Conservation (phyloP, 2,113 vertebrate genomes). For the Phainopepla nitens region DNA sequence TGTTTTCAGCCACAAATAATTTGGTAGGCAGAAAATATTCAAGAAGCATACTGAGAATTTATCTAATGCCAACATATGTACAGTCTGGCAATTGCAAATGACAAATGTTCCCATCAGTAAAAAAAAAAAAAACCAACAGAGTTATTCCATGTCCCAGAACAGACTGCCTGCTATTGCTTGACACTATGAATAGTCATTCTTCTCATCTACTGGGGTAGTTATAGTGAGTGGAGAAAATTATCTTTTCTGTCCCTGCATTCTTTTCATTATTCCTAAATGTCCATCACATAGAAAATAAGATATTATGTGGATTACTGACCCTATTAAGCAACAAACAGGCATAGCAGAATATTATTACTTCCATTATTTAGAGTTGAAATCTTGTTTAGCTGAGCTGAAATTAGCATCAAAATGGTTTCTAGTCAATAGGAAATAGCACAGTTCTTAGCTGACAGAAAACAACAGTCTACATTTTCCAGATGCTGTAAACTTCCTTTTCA, state of each 20-base stretch:
- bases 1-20: neutral
- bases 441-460: neutral
- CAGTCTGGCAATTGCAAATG: slow-evolving; percentile 21
- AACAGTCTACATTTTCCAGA: neutral
- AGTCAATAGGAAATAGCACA: neutral
- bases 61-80: neutral
- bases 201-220: neutral
- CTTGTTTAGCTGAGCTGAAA: neutral
- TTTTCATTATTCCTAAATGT: neutral
- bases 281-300: neutral
- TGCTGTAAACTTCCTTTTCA: neutral
- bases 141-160: neutral
- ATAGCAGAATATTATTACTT: neutral
- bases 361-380: neutral
- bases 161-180: neutral
- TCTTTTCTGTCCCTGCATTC: neutral
- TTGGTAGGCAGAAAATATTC: neutral
- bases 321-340: neutral
- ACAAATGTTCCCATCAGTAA: neutral
- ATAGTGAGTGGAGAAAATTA: neutral
- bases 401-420: neutral
- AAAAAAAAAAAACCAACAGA: neutral
- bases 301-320: neutral
- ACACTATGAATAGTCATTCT: neutral
- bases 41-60: neutral